A percentile compares a stretch with the other conserved stretches of the same genome.
Evolutionary conservation across 2,888 invertebrate species (phyloP).

Genomic region (Eilema griseolum): DNA sequence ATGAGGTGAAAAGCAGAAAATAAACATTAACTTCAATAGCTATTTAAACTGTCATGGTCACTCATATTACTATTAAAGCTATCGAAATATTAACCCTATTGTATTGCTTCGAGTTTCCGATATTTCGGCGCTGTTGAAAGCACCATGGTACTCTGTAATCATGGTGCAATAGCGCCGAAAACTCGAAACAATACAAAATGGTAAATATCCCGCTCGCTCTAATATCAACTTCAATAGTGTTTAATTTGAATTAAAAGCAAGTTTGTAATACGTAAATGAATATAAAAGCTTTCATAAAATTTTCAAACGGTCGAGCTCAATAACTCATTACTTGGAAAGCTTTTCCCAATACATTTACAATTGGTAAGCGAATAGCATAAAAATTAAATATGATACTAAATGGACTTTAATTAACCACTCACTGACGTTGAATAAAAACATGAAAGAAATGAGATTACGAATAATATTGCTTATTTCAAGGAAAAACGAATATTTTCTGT

Average conservation of each 20-base stretch:
- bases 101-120: no score
- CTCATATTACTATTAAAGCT: no score
- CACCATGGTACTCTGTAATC: no score
- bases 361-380: conserved; percentile 22
- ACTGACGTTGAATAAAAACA: conserved; percentile 1
- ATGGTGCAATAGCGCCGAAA: no score
- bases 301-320: conserved; percentile 41
- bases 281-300: conserved; percentile 23
- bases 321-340: conserved; percentile 51
- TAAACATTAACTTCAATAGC: no score
- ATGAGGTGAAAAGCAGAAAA: no score
- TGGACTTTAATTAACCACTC: conserved; percentile 36
- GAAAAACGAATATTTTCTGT: neutral
- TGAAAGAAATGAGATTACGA: neutral
- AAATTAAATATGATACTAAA: conserved; percentile 37
- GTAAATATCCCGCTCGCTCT: no score
- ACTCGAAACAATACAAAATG: no score
- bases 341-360: conserved; percentile 51
- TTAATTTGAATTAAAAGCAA: neutral
- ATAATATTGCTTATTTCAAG: neutral
- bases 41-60: no score
- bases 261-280: neutral
- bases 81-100: no score
- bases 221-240: neutral
- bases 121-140: no score